A percentile compares a stretch with the other conserved stretches of the same genome.
phyloP scores from a whole-genome alignment of 2,888 invertebrate species.

The Xestia ashworthii region DNA sequence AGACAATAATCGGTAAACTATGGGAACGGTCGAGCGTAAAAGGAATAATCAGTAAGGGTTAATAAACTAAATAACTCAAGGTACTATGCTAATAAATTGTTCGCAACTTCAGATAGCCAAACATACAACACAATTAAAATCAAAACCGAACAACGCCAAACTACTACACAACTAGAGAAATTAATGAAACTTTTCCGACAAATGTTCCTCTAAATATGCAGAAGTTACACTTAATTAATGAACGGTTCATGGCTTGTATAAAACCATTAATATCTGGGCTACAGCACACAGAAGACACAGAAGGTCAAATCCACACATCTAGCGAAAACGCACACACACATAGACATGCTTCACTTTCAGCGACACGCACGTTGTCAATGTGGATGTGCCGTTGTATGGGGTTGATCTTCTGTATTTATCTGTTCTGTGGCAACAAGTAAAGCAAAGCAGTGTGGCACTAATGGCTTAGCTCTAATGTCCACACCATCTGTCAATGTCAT shows the following conservation, averaged over 20 bases:
- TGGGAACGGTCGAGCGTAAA: background rate
- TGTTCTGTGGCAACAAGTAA: conserved; percentile 68
- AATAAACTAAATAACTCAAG: background rate
- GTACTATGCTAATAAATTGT: background rate
- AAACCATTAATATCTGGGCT: conserved; percentile 78
- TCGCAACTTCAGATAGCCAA: background rate
- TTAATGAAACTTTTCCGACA: conserved; percentile 49
- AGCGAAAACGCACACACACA: background rate
- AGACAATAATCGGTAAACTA: background rate
- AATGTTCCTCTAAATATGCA: conserved; percentile 58
- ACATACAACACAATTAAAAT: conserved; percentile 21
- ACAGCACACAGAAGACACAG: background rate
- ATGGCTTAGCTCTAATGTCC: conserved; percentile 82
- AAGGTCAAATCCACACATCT: background rate
- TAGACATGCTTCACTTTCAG: background rate
- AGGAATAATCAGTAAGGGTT: background rate
- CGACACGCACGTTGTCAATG: background rate
- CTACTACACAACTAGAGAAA: conserved; percentile 28
- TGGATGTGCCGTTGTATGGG: background rate
- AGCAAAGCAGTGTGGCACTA: conserved; percentile 82
- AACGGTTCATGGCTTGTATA: conserved; percentile 52
- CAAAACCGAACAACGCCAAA: conserved; percentile 27
- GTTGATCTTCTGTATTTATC: background rate
- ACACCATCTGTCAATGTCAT: conserved; percentile 87
- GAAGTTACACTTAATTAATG: conserved; percentile 68